phyloP scores from a whole-genome alignment of 2,113 vertebrate genomes.

The Anoplopoma fimbria region DNA sequence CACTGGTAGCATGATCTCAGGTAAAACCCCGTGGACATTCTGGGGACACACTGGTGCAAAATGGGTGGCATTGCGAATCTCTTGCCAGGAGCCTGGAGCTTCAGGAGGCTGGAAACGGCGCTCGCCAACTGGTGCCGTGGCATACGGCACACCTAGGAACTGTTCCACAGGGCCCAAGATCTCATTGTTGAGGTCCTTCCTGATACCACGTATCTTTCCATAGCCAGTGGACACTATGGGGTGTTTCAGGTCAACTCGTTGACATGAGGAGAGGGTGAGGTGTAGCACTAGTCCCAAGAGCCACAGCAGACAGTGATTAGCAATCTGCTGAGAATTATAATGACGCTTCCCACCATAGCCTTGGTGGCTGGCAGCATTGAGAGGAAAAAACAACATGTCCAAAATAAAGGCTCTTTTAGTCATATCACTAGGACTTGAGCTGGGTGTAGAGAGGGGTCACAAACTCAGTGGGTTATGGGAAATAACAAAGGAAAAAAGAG shows the following conservation, averaged over 20 bases:
- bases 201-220: constrained; percentile 89
- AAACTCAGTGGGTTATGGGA: constrained; percentile 57
- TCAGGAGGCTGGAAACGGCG: constrained; percentile 93
- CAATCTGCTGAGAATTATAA: constrained; percentile 63
- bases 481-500: constrained; percentile 67
- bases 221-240: constrained; percentile 91
- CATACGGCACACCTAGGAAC: constrained; percentile 92
- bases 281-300: constrained; percentile 85
- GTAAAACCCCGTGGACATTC: constrained; percentile 92
- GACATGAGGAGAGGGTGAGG: constrained; percentile 83
- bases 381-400: constrained; percentile 79
- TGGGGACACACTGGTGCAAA: constrained; percentile 93
- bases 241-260: constrained; percentile 85
- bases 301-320: constrained; percentile 83
- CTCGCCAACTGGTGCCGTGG: constrained; percentile 90
- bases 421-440: constrained; percentile 63
- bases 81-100: constrained; percentile 92
- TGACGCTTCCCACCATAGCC: constrained; percentile 70
- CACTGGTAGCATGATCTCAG: constrained; percentile 93
- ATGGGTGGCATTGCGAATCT: constrained; percentile 91
- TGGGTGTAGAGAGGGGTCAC: constrained; percentile 46
- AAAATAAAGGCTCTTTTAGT: constrained; percentile 73
- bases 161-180: constrained; percentile 93
- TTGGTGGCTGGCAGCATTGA: constrained; percentile 67
- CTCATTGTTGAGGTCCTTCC: constrained; percentile 91